Evolutionary conservation across 2,797 vertebrate genomes (phyloP).

Genomic region (Alosa sapidissima): DNA sequence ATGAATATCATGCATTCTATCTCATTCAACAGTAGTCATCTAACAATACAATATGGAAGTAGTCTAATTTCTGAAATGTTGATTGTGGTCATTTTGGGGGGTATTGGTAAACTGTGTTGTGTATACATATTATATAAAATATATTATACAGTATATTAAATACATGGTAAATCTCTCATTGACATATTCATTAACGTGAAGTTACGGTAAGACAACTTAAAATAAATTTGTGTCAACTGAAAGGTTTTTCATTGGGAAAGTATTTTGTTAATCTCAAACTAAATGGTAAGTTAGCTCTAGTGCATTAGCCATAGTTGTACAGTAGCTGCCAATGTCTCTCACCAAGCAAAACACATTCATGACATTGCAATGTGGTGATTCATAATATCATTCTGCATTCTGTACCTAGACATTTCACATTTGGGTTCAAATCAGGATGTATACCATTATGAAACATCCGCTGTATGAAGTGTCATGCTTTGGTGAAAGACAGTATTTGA

Average conservation of each 20-base stretch:
- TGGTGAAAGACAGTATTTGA: slow-evolving; percentile 13
- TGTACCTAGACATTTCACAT: neutral
- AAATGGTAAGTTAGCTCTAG: slow-evolving; percentile 9
- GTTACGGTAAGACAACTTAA: neutral
- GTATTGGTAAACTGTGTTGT: neutral
- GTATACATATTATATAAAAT: neutral
- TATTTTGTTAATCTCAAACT: slow-evolving; percentile 14
- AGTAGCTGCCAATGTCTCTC: neutral
- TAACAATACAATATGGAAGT: neutral
- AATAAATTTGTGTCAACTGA: neutral
- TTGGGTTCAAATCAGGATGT: neutral
- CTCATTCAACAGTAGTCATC: neutral
- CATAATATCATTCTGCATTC: neutral
- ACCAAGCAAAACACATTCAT: slow-evolving; percentile 27
- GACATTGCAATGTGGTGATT: neutral
- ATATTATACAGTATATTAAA: neutral
- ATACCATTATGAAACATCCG: neutral
- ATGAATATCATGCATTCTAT: slow-evolving; percentile 50
- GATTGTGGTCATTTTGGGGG: neutral
- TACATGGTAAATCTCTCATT: neutral
- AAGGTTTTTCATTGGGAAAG: neutral
- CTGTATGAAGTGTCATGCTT: neutral
- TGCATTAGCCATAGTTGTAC: neutral
- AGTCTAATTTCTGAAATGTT: neutral
- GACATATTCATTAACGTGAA: neutral